Evolutionary conservation across 2,797 vertebrate genomes (phyloP), one percentile per base, ranked within the genome.

Genomic region (Spea hammondii): DNA sequence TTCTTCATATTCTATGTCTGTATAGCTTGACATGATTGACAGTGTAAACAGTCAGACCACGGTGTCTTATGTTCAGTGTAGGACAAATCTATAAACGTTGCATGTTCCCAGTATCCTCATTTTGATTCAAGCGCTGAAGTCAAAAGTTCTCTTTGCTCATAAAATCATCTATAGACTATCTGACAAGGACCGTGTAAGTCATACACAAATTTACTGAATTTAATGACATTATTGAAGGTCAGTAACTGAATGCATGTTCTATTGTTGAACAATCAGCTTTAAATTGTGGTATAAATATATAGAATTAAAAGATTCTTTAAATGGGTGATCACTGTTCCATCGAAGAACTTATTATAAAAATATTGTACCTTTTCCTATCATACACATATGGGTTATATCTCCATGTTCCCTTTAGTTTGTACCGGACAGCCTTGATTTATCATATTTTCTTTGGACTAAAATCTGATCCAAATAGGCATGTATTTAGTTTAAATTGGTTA

Each of bases 261-360:
- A 14, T 62, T 14, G 14, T 14, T 62, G 14, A 12, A 5, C 12
- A 32, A 17, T 17, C 59, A 62, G n/a, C 14, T 62, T 62, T 62
- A 12, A 62, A 62, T 62, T 11, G 5, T 5, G 14, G 7, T 62
- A 17, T 14, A 62, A 62, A 62, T 62, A 62, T 68, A n/a, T 48
- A 44, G 17, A 72, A 46, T 32, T 17, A 13, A 46, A 71, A 70
- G 5, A 50, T 45, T 1, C 14, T 78, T 11, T 32, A 44, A 70
- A 65, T 71, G 55, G 11, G 55, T 54, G 11, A 72, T 72, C 62
- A 45, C 70, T 78, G 76, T 57, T 64, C 60, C 32, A 54, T 11
- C 70, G 2, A 17, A 62, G 45, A 13, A 4, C 13, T 65, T 70
- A 53, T 57, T 77, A 70, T 67, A 77, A 70, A 77, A 70, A 59